These are phyloP conservation scores for Cataglyphis cursor DNA, from an alignment of 2,888 invertebrate genomes.

Conservation along the genomic window DNA sequence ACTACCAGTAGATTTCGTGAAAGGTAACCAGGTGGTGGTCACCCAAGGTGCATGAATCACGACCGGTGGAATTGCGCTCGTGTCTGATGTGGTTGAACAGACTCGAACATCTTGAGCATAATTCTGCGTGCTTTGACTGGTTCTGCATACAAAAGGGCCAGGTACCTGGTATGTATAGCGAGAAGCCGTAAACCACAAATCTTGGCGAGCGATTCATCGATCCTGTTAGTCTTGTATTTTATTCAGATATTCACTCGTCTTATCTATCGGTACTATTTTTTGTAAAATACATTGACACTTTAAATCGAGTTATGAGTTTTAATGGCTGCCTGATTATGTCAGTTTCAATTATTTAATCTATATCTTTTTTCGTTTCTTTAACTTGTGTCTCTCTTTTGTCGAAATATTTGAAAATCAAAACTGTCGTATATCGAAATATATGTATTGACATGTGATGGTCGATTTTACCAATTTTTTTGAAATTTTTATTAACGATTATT, in stretches of 20 bases:
- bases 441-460: not conserved
- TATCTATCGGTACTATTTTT: not conserved
- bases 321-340: not conserved
- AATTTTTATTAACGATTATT: not conserved
- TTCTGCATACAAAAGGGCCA: conserved; percentile 67
- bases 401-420: not conserved
- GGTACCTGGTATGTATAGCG: conserved; percentile 38
- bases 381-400: not conserved
- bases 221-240: not conserved
- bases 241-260: not conserved
- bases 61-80: conserved; percentile 42
- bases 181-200: conserved; percentile 56
- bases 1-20: conserved; percentile 23
- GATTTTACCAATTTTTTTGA: not conserved
- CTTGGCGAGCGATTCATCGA: conserved; percentile 6
- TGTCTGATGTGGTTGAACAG: conserved; percentile 64
- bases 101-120: conserved; percentile 71
- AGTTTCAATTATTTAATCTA: not conserved
- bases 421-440: not conserved
- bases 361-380: not conserved
- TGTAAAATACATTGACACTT: not conserved
- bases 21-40: conserved; percentile 12
- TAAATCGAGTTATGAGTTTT: not conserved
- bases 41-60: conserved; percentile 64
- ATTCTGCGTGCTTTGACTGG: conserved; percentile 53